Conservation (phyloP, 2,888 invertebrate species). For the Griposia aprilina region DNA sequence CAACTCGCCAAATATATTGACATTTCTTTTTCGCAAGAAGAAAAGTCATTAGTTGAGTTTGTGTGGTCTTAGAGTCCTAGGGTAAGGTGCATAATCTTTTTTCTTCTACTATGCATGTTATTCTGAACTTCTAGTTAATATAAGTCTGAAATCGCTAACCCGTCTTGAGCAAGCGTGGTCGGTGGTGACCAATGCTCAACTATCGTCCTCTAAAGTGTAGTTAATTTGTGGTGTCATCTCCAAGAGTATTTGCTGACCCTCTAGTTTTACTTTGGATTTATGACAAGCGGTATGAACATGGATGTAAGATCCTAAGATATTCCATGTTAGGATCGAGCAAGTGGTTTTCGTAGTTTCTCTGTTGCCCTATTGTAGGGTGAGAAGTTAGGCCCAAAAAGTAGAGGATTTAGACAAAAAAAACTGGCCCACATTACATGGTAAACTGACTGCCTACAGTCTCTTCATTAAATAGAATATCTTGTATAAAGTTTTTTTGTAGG, state of each 20-base stretch:
- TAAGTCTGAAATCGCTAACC: not conserved
- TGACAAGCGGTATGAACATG: not conserved
- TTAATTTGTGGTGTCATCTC: not conserved
- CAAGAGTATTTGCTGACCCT: not conserved
- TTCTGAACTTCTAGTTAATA: not conserved
- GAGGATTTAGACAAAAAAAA: not conserved
- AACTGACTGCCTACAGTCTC: not conserved
- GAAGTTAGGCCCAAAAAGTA: not conserved
- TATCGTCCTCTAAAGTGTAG: not conserved
- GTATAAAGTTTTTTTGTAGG: conserved; percentile 5
- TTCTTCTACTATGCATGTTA: not conserved
- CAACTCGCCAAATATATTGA: conserved; percentile 61
- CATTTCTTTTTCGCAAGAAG: conserved; percentile 48
- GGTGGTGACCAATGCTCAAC: not conserved
- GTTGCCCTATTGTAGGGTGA: not conserved
- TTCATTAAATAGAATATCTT: not conserved
- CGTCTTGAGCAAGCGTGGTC: not conserved
- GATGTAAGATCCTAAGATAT: not conserved
- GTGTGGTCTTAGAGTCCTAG: not conserved
- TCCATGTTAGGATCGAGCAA: not conserved
- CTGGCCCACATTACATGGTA: not conserved
- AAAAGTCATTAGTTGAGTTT: conserved; percentile 17
- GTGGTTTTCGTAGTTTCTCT: not conserved
- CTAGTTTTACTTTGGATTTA: not conserved
- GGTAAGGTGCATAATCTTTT: not conserved